These are phyloP conservation scores for Coptodon rendalli DNA, from an alignment of 2,113 vertebrate genomes.

Conservation along the genomic window DNA sequence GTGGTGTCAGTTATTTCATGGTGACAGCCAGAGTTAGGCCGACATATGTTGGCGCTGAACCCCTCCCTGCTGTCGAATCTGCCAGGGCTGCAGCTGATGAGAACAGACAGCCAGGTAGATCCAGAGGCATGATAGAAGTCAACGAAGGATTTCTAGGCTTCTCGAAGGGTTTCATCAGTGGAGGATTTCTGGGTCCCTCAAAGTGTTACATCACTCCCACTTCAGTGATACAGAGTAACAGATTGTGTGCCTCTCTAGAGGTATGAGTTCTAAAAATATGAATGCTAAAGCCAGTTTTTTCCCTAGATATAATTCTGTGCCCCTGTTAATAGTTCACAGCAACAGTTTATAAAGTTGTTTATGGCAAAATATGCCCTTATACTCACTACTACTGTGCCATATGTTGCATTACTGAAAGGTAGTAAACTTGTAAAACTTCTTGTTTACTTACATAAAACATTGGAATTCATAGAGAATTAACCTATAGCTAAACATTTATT, in stretches of 20 bases:
- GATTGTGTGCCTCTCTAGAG: not conserved
- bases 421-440: not conserved
- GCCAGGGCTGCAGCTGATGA: conserved; percentile 29
- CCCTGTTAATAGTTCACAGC: not conserved
- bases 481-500: not conserved
- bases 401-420: not conserved
- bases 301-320: not conserved
- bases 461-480: not conserved
- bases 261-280: not conserved
- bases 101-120: conserved; percentile 54
- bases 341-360: not conserved
- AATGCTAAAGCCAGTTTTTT: not conserved
- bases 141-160: conserved; percentile 38
- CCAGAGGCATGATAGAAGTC: conserved; percentile 15
- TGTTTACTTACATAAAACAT: not conserved
- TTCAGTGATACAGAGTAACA: conserved; percentile 20
- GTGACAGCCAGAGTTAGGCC: conserved; percentile 38
- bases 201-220: conserved; percentile 51
- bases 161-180: conserved; percentile 53
- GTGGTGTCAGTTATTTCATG: conserved; percentile 45
- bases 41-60: conserved; percentile 25
- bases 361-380: not conserved
- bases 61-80: conserved; percentile 2
- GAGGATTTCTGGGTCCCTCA: conserved; percentile 52
- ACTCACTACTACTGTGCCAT: not conserved